Percentiles rank a stretch among this genome's conserved stretches.
phyloP scores from a whole-genome alignment of 2,888 invertebrate genomes.

The Pheosia gnoma region DNA sequence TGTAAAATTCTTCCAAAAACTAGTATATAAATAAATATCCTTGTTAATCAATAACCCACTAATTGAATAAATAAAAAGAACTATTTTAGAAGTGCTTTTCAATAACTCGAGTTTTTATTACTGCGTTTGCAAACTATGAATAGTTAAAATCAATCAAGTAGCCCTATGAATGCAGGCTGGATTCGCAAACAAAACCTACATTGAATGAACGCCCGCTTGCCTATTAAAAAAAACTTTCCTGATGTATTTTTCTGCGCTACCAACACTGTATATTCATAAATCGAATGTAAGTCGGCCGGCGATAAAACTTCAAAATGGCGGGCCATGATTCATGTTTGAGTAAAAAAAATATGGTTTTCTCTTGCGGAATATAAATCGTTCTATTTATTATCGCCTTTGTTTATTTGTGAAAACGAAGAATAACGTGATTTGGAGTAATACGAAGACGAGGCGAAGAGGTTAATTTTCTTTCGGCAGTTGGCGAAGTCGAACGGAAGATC shows the following conservation, averaged over 20 bases:
- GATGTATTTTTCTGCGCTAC: conserved; percentile 3
- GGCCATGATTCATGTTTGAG: conserved; percentile 4
- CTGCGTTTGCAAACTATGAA: conserved; percentile 1
- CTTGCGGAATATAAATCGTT: conserved; percentile 5
- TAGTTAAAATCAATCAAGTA: conserved; percentile 7
- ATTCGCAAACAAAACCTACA: conserved; percentile 5
- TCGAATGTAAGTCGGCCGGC: conserved; percentile 3
- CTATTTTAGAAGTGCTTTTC: background rate
- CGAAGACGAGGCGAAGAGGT: no score
- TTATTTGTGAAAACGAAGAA: background rate
- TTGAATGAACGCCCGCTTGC: conserved; percentile 1
- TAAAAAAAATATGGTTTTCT: conserved; percentile 6
- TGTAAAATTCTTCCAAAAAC: no score
- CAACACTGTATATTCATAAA: conserved; percentile 5
- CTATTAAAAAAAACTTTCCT: background rate
- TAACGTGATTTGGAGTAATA: background rate
- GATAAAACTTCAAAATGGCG: conserved; percentile 7
- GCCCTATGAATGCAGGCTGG: conserved; percentile 1
- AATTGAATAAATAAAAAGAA: background rate
- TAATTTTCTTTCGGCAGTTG: conserved; percentile 27
- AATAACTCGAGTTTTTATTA: background rate
- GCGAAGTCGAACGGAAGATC: conserved; percentile 37
- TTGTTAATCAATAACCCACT: no score
- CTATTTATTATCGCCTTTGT: conserved; percentile 5
- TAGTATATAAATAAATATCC: no score